phyloP scores from a whole-genome alignment of 1,140 invertebrate genomes.

The Spodoptera litura region DNA sequence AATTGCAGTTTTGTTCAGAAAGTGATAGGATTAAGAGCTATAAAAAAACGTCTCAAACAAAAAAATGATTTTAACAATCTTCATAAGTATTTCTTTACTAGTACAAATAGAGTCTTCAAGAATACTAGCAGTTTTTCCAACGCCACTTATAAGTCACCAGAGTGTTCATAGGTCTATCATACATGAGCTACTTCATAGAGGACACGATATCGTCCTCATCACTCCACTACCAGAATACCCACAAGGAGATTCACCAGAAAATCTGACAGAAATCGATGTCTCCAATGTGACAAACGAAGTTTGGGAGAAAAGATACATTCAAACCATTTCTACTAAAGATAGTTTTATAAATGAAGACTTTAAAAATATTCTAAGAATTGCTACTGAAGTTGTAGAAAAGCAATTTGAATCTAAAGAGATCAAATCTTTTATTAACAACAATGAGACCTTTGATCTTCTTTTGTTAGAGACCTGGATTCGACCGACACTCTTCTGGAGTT shows the following conservation, averaged over 20 bases:
- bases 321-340: background rate
- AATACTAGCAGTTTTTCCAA: constrained; percentile 9
- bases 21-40: background rate
- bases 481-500: constrained; percentile 6
- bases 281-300: background rate
- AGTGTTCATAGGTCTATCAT: background rate
- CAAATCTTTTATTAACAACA: background rate
- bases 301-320: background rate
- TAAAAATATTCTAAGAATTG: background rate
- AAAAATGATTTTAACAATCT: background rate
- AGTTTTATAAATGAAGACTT: background rate
- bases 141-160: constrained; percentile 6
- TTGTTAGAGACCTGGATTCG: constrained; percentile 15
- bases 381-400: background rate
- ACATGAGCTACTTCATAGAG: background rate
- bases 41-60: too few species aligned
- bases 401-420: background rate
- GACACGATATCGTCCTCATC: background rate
- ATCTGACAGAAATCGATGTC: constrained; percentile 5
- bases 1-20: background rate
- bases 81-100: background rate
- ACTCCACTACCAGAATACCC: constrained; percentile 1
- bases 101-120: background rate
- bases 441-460: constrained; percentile 10
- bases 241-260: background rate